Percentiles rank a stretch among this genome's conserved stretches.
Evolutionary conservation across 2,888 invertebrate genomes (phyloP).

Genomic region (Cheilosia vulpina): DNA sequence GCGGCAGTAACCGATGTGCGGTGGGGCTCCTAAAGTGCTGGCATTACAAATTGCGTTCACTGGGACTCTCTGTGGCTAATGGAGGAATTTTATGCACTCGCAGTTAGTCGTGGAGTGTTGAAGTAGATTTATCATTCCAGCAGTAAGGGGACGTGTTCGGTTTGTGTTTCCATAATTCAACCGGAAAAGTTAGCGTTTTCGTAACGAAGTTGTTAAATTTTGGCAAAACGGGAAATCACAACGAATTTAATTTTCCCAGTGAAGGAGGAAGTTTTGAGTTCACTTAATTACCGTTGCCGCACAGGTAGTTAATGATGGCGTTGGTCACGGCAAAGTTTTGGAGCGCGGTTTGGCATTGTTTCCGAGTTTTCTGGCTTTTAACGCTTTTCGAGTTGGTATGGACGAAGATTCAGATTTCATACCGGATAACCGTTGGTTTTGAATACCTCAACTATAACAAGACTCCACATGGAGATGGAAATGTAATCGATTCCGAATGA

Average conservation of each 20-base stretch:
- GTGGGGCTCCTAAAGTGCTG: slow-evolving; percentile 60
- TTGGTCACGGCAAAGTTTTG: slow-evolving; percentile 55
- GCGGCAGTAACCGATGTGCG: background rate
- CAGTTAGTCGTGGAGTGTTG: slow-evolving; percentile 66
- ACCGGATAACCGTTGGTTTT: background rate
- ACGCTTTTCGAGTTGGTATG: background rate
- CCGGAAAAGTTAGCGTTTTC: slow-evolving; percentile 68
- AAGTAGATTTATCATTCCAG: slow-evolving; percentile 73
- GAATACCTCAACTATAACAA: background rate
- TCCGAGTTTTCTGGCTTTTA: slow-evolving; percentile 14
- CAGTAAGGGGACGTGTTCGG: slow-evolving; percentile 11
- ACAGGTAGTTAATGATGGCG: slow-evolving; percentile 62
- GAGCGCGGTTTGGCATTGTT: slow-evolving; percentile 14
- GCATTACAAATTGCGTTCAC: slow-evolving; percentile 61
- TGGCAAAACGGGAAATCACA: slow-evolving; percentile 38
- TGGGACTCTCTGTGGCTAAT: slow-evolving; percentile 56
- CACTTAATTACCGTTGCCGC: slow-evolving; percentile 62
- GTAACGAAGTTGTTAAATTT: slow-evolving; percentile 54
- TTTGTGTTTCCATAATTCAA: slow-evolving; percentile 64
- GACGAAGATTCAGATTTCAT: background rate
- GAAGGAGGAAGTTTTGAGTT: slow-evolving; percentile 66
- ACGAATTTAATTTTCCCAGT: slow-evolving; percentile 44
- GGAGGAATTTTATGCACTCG: slow-evolving; percentile 57
- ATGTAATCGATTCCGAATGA: slow-evolving; percentile 14
- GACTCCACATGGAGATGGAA: background rate